phyloP scores from a whole-genome alignment of 1,140 invertebrate species.

The Panagrolaimus sp. region DNA sequence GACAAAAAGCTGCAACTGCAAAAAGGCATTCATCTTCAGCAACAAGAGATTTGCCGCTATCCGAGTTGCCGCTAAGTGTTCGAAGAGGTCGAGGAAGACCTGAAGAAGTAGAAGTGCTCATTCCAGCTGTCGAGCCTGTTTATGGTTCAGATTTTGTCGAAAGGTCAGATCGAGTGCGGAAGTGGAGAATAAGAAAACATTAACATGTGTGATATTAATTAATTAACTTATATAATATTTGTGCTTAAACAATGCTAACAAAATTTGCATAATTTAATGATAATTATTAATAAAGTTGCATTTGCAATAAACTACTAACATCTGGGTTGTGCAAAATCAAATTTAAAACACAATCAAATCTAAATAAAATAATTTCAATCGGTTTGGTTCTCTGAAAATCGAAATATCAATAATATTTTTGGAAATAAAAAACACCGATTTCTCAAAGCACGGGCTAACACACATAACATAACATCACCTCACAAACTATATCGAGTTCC shows the following conservation, averaged over 20 bases:
- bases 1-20: not conserved
- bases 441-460: too few relatives aligned
- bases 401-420: too few relatives aligned
- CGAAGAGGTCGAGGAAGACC: not conserved
- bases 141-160: not conserved
- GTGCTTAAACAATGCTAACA: too few relatives aligned
- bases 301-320: not conserved
- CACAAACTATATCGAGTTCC: not conserved
- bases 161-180: conserved; percentile 3
- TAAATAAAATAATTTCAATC: too few relatives aligned
- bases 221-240: not conserved
- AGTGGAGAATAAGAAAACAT: not conserved
- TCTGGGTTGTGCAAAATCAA: too few relatives aligned
- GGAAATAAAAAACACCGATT: too few relatives aligned
- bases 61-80: not conserved
- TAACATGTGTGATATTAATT: not conserved
- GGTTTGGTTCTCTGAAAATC: too few relatives aligned
- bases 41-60: not conserved
- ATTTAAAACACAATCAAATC: too few relatives aligned
- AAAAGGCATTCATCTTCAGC: not conserved
- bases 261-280: not conserved
- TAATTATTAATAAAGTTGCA: too few relatives aligned
- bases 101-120: not conserved
- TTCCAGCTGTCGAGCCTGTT: not conserved
- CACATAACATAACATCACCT: too few relatives aligned